Percentiles rank a stretch among this genome's conserved stretches.
phyloP scores from a whole-genome alignment of 2,888 invertebrate genomes.

The Paralinhomoeus sp. region DNA sequence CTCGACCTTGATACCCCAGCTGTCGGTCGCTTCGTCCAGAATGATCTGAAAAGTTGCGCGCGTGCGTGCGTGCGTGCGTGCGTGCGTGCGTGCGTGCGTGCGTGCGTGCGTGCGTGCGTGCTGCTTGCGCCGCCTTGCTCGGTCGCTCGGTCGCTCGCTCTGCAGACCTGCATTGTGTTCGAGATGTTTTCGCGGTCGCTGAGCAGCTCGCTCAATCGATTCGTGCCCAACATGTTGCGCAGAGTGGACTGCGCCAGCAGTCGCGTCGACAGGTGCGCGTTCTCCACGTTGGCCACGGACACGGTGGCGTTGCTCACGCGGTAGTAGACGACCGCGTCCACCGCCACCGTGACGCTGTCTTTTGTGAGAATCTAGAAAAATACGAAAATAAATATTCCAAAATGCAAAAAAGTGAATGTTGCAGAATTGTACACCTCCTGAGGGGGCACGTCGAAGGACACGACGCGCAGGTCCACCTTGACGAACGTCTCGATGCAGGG shows the following conservation, averaged over 20 bases:
- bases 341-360: conserved; percentile 87
- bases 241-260: conserved; percentile 30
- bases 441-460: conserved; percentile 85
- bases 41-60: too few relatives aligned
- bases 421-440: too few relatives aligned
- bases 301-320: conserved; percentile 78
- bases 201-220: conserved; percentile 80
- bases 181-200: conserved; percentile 84
- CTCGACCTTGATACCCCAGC: conserved; percentile 28
- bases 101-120: too few relatives aligned
- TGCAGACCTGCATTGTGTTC: conserved; percentile 51
- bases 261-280: conserved; percentile 41
- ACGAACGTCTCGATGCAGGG: conserved; percentile 72
- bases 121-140: too few relatives aligned
- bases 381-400: too few relatives aligned
- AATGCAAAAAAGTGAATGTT: too few relatives aligned
- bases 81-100: too few relatives aligned
- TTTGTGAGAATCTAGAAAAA: conserved; percentile 91
- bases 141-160: too few relatives aligned
- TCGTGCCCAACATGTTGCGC: conserved; percentile 74
- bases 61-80: too few relatives aligned
- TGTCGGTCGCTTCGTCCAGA: conserved; percentile 24
- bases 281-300: conserved; percentile 87
- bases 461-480: conserved; percentile 70
- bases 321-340: conserved; percentile 48